phyloP scores from a whole-genome alignment of 2,888 invertebrate species.

The Laothoe populi region DNA sequence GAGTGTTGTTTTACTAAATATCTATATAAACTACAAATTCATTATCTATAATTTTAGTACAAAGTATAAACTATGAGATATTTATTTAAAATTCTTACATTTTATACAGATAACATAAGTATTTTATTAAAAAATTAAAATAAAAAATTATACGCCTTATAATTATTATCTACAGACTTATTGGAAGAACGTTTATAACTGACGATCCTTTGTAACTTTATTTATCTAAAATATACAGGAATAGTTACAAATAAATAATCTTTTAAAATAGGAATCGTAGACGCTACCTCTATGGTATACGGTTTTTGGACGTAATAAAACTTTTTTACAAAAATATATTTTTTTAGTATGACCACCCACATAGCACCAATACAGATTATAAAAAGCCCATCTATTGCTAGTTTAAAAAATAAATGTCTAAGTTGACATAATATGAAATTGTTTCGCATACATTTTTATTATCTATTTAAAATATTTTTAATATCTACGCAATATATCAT shows the following conservation, averaged over 20 bases:
- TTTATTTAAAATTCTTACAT: conserved; percentile 68
- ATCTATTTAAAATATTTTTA: conserved; percentile 12
- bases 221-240: conserved; percentile 73
- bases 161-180: conserved; percentile 73
- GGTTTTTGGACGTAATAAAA: conserved; percentile 53
- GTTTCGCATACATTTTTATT: conserved; percentile 4
- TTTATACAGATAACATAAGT: conserved; percentile 74
- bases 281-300: conserved; percentile 55
- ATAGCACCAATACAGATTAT: conserved; percentile 58
- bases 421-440: conserved; percentile 7
- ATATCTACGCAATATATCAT: conserved; percentile 7
- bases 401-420: conserved; percentile 1
- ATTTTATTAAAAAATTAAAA: conserved; percentile 51
- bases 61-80: conserved; percentile 74
- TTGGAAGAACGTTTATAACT: conserved; percentile 70
- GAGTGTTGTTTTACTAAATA: conserved; percentile 62
- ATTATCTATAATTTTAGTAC: conserved; percentile 72
- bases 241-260: conserved; percentile 82
- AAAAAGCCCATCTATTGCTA: conserved; percentile 4
- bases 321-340: conserved; percentile 35
- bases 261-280: conserved; percentile 73
- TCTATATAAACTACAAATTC: conserved; percentile 62
- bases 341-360: conserved; percentile 48
- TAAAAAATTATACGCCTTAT: conserved; percentile 58
- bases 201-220: conserved; percentile 54